Evolutionary conservation across 2,888 invertebrate species (phyloP).

Genomic region (Pyrrhosoma nymphula): DNA sequence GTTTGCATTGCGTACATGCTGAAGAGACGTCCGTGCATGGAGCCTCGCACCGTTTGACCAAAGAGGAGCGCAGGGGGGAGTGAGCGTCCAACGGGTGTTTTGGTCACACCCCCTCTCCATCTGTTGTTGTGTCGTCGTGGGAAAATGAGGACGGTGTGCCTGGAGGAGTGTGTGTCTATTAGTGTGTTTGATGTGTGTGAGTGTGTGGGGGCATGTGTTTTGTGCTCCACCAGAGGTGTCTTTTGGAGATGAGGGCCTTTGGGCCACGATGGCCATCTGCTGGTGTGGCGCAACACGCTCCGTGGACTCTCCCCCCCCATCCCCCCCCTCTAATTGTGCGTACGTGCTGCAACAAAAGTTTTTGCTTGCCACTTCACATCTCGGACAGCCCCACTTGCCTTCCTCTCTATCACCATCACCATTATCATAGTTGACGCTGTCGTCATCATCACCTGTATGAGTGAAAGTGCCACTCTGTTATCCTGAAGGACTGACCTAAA

Average conservation of each 20-base stretch:
- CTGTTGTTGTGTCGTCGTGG: background rate
- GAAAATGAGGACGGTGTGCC: background rate
- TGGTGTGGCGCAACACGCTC: background rate
- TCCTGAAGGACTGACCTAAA: conserved; percentile 36
- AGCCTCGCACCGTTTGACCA: background rate
- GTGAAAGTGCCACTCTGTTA: conserved; percentile 53
- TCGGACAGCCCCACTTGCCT: conserved; percentile 37
- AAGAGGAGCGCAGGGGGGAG: background rate
- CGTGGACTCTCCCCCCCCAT: background rate
- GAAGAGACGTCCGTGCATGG: background rate
- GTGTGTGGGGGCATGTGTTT: background rate
- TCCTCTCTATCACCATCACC: conserved; percentile 17
- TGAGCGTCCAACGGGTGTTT: background rate
- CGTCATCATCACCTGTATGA: background rate
- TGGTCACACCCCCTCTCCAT: background rate
- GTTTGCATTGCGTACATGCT: background rate
- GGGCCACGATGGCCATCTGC: background rate
- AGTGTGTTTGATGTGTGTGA: background rate
- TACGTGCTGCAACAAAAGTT: background rate
- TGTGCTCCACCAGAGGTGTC: background rate
- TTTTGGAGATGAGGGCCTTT: background rate
- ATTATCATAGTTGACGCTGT: background rate
- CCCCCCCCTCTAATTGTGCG: background rate
- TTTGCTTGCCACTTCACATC: conserved; percentile 25
- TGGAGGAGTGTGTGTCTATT: background rate